Conservation (phyloP, 2,888 invertebrate genomes). For the Poecilus cupreus region DNA sequence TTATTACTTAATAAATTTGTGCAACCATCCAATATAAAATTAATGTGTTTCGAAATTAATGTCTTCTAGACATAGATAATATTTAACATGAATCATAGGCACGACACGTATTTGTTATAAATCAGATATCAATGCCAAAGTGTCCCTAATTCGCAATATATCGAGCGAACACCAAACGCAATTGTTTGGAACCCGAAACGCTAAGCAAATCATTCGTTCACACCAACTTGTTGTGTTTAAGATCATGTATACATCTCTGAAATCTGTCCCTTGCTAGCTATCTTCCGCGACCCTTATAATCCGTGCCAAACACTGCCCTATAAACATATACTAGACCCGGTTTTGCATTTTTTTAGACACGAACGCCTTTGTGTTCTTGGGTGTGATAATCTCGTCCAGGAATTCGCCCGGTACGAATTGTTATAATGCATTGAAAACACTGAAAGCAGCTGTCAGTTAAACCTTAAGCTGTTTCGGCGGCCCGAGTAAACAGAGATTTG, state of each 20-base stretch:
- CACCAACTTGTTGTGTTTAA: neutral
- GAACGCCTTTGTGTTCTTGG: neutral
- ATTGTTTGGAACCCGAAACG: neutral
- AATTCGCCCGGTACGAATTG: constrained; percentile 30
- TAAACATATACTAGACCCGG: neutral
- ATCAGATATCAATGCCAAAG: neutral
- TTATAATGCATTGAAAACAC: constrained; percentile 30
- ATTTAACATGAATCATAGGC: neutral
- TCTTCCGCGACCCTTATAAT: constrained; percentile 42
- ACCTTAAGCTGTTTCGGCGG: constrained; percentile 10
- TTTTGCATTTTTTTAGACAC: constrained; percentile 34
- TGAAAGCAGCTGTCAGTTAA: constrained; percentile 23
- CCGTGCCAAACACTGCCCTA: neutral
- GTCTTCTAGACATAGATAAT: neutral
- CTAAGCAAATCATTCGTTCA: neutral
- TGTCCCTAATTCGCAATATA: neutral
- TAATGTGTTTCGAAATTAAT: neutral
- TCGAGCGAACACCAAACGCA: constrained; percentile 14
- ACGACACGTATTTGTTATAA: neutral
- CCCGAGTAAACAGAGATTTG: constrained; percentile 16
- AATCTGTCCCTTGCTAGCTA: constrained; percentile 24
- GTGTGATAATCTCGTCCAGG: neutral
- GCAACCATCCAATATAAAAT: constrained; percentile 7
- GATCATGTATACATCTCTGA: constrained; percentile 3
- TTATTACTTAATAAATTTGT: neutral